Conservation (phyloP, 2,888 invertebrate species). For the Drosophila cognata region DNA sequence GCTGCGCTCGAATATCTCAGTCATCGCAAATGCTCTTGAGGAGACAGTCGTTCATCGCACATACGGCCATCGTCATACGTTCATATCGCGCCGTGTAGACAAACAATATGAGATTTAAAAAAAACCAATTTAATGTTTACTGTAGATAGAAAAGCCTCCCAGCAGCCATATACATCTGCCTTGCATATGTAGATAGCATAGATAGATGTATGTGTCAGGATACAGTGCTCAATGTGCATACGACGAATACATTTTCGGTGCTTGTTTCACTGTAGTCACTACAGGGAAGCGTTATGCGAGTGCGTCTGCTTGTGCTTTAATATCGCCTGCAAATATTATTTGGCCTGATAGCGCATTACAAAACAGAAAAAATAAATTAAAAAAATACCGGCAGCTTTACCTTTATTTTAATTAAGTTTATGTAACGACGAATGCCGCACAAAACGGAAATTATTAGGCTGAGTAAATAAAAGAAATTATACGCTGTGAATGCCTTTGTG, state of each 20-base stretch:
- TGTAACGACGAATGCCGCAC: conserved; percentile 15
- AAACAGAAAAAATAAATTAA: conserved; percentile 12
- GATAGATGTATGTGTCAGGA: conserved; percentile 8
- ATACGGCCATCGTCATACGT: conserved; percentile 25
- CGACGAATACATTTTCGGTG: conserved; percentile 24
- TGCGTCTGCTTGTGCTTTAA: conserved; percentile 8
- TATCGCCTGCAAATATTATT: conserved; percentile 4
- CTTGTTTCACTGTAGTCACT: conserved; percentile 7
- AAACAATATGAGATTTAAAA: conserved; percentile 45
- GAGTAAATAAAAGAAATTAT: conserved; percentile 22
- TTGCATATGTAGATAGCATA: conserved; percentile 12
- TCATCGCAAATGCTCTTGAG: conserved; percentile 66
- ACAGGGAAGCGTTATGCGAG: conserved; percentile 11
- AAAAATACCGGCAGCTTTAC: conserved; percentile 35
- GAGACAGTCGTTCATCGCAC: conserved; percentile 53
- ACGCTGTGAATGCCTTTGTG: conserved; percentile 1
- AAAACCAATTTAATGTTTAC: conserved; percentile 38
- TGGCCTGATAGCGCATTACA: conserved; percentile 2
- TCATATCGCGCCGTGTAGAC: conserved; percentile 26
- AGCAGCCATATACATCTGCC: conserved; percentile 24
- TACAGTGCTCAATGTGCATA: conserved; percentile 21
- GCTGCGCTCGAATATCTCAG: conserved; percentile 51
- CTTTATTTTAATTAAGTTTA: conserved; percentile 32
- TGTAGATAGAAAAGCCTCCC: conserved; percentile 42
- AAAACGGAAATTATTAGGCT: conserved; percentile 5